Evolutionary conservation across 2,888 invertebrate genomes (phyloP).

Genomic region (Meta bourneti): DNA sequence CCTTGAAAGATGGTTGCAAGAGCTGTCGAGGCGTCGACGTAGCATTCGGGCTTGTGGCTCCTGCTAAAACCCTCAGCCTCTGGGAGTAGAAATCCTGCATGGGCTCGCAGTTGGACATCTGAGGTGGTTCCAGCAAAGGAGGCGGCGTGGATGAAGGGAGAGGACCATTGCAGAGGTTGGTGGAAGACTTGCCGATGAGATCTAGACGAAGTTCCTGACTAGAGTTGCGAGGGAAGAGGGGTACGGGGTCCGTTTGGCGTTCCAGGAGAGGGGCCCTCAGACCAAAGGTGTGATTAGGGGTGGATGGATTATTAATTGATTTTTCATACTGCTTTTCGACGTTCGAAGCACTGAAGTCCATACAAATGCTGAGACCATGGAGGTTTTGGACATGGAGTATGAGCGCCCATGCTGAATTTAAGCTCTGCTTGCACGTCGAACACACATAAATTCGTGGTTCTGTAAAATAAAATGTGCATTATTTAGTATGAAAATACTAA

Average conservation of each 20-base stretch:
- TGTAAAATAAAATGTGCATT: slow-evolving; percentile 77
- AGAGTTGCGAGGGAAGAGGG: slow-evolving; percentile 86
- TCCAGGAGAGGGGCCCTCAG: slow-evolving; percentile 88
- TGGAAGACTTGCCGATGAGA: slow-evolving; percentile 81
- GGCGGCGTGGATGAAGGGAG: slow-evolving; percentile 48
- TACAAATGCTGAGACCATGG: slow-evolving; percentile 96
- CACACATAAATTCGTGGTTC: slow-evolving; percentile 97
- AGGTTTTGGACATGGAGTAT: slow-evolving; percentile 96
- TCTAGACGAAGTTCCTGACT: slow-evolving; percentile 87
- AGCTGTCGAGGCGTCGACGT: slow-evolving; percentile 81
- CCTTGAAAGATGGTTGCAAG: slow-evolving; percentile 84
- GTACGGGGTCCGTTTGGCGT: slow-evolving; percentile 79
- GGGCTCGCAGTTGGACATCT: slow-evolving; percentile 75
- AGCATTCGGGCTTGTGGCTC: slow-evolving; percentile 81
- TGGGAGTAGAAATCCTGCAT: slow-evolving; percentile 98
- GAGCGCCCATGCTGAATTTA: slow-evolving; percentile 95
- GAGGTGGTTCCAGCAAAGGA: slow-evolving; percentile 60
- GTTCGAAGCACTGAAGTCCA: slow-evolving; percentile 83
- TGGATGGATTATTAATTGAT: slow-evolving; percentile 67
- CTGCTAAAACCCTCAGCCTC: slow-evolving; percentile 98
- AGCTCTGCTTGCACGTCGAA: slow-evolving; percentile 94
- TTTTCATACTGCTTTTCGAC: slow-evolving; percentile 60
- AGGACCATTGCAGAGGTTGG: slow-evolving; percentile 55
- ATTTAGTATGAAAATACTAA: neutral
- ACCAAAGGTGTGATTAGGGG: slow-evolving; percentile 80